Conservation (phyloP, 2,113 vertebrate genomes). For the Oryzias curvinotus region DNA sequence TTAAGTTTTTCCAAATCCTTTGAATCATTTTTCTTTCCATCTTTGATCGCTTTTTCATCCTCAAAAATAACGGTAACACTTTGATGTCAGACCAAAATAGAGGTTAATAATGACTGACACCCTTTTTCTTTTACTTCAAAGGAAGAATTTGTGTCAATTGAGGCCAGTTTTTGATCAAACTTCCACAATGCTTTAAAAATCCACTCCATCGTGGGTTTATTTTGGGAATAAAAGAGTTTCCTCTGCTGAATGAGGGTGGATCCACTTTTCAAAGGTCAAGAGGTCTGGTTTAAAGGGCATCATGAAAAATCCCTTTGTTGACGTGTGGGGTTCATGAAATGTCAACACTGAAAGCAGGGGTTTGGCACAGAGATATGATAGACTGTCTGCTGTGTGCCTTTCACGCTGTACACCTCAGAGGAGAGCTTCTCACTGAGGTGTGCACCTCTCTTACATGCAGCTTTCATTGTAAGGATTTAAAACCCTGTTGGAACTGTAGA, state of each 20-base stretch:
- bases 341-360: constrained; percentile 60
- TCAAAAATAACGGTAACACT: constrained; percentile 45
- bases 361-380: constrained; percentile 53
- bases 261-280: constrained; percentile 13
- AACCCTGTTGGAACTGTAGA: constrained; percentile 23
- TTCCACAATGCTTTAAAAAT: background rate
- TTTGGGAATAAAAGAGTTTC: constrained; percentile 11
- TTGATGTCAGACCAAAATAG: constrained; percentile 51
- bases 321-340: constrained; percentile 56
- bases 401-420: constrained; percentile 55
- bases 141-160: constrained; percentile 19
- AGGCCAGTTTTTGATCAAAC: constrained; percentile 24
- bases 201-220: background rate
- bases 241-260: background rate
- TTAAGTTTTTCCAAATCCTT: constrained; percentile 43
- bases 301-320: constrained; percentile 41
- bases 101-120: constrained; percentile 48
- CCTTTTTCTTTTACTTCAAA: constrained; percentile 48
- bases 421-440: constrained; percentile 41
- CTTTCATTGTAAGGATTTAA: constrained; percentile 31
- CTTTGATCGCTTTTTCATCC: constrained; percentile 66
- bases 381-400: constrained; percentile 44
- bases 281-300: constrained; percentile 35
- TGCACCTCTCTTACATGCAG: constrained; percentile 25
- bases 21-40: constrained; percentile 38